phyloP scores from a whole-genome alignment of 2,113 vertebrate species.

The Pitta sordida region DNA sequence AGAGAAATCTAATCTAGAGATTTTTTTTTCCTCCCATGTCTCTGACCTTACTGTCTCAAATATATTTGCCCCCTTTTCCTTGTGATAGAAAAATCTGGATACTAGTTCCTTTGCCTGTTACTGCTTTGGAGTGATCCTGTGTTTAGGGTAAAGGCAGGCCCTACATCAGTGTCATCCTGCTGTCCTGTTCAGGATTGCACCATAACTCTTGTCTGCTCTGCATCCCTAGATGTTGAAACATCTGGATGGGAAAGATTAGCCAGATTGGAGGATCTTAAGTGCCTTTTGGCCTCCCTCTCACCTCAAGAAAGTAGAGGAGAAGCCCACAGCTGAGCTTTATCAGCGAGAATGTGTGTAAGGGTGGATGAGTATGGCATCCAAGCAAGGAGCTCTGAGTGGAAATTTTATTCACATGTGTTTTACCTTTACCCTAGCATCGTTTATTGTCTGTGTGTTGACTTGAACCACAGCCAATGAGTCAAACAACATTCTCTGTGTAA shows the following conservation, averaged over 20 bases:
- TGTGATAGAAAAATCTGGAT: neutral
- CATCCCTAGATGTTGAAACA: neutral
- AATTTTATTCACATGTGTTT: neutral
- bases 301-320: neutral
- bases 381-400: neutral
- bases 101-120: neutral
- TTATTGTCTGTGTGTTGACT: neutral
- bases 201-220: neutral
- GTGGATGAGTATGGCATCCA: neutral
- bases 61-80: neutral
- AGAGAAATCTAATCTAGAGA: neutral
- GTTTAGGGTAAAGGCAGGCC: neutral
- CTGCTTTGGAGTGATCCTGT: neutral
- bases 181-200: neutral
- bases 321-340: neutral
- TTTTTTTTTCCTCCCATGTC: neutral
- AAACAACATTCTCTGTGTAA: neutral
- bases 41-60: neutral
- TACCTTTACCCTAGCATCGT: neutral
- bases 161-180: accelerated
- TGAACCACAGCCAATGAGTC: neutral
- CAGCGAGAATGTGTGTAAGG: neutral
- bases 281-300: neutral
- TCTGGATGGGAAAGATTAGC: neutral
- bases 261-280: neutral